These are phyloP conservation scores for Megaleporinus macrocephalus DNA, from an alignment of 2,113 vertebrate genomes.

Conservation along the genomic window DNA sequence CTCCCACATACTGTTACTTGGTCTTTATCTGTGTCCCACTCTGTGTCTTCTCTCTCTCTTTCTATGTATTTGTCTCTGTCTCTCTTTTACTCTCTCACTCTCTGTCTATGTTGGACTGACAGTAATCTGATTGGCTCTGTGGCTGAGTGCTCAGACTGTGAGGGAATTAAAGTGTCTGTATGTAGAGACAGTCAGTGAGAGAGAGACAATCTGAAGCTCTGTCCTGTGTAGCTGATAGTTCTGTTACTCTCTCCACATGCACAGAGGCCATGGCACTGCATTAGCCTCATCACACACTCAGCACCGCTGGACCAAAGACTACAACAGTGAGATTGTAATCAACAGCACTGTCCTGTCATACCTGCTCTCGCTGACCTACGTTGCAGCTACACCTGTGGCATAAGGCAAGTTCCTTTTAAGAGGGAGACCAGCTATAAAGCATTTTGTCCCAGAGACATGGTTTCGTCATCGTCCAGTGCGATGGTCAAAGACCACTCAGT, in stretches of 20 bases:
- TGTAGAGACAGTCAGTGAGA: neutral
- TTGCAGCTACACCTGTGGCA: too few species aligned
- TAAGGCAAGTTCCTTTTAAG: too few species aligned
- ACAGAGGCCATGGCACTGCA: too few species aligned
- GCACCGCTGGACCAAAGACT: too few species aligned
- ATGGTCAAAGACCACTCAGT: too few species aligned
- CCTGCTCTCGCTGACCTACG: neutral
- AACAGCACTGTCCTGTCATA: neutral
- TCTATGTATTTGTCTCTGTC: constrained; percentile 18
- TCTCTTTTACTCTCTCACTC: constrained; percentile 50
- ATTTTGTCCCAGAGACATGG: too few species aligned
- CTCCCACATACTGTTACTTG: too few species aligned
- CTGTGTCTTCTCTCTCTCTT: neutral
- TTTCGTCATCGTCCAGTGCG: too few species aligned
- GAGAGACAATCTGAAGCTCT: neutral
- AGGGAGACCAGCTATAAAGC: too few species aligned
- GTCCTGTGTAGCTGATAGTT: too few species aligned
- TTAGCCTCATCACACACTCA: too few species aligned
- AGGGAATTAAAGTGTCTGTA: constrained; percentile 22
- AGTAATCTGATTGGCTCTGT: neutral
- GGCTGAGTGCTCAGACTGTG: neutral
- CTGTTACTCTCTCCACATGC: neutral
- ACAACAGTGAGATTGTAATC: neutral
- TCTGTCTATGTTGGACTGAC: constrained; percentile 55
- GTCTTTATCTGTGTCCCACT: neutral